Percentiles rank a stretch among this genome's conserved stretches.
phyloP scores from a whole-genome alignment of 2,113 vertebrate species.

The Riparia riparia region DNA sequence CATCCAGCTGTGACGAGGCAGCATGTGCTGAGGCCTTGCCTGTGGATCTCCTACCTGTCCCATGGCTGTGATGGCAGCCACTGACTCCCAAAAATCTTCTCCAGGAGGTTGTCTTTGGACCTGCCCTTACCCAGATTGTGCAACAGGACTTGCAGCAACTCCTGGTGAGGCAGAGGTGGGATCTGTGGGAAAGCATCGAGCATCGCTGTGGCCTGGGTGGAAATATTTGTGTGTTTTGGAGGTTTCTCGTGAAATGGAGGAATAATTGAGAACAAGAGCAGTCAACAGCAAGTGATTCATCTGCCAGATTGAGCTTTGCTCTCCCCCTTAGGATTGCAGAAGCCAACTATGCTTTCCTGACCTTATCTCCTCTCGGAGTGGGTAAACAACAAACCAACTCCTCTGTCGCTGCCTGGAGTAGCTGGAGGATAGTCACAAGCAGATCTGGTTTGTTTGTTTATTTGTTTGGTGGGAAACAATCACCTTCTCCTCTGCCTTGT shows the following conservation, averaged over 20 bases:
- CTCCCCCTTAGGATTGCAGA: not conserved
- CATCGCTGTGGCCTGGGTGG: rapidly evolving
- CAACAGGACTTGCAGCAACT: not conserved
- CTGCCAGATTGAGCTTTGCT: not conserved
- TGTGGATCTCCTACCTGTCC: not conserved
- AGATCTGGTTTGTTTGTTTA: not conserved
- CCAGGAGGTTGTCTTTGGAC: not conserved
- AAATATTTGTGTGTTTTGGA: not conserved
- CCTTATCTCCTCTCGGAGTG: slow-evolving; percentile 5
- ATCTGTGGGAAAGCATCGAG: rapidly evolving
- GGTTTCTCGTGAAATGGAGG: not conserved
- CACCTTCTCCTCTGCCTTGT: not conserved
- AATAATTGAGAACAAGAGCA: not conserved
- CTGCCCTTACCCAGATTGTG: not conserved
- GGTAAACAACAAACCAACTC: slow-evolving; percentile 13
- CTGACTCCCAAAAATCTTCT: not conserved
- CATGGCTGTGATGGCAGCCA: rapidly evolving
- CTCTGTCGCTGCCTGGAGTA: not conserved
- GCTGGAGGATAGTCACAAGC: not conserved
- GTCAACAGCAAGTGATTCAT: not conserved
- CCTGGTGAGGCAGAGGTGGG: not conserved
- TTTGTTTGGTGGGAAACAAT: not conserved
- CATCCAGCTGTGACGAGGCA: slow-evolving; percentile 40
- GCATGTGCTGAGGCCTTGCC: not conserved
- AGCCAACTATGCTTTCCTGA: not conserved